These are phyloP conservation scores for Neoarius graeffei DNA, from an alignment of 2,113 vertebrate genomes.

Conservation along the genomic window DNA sequence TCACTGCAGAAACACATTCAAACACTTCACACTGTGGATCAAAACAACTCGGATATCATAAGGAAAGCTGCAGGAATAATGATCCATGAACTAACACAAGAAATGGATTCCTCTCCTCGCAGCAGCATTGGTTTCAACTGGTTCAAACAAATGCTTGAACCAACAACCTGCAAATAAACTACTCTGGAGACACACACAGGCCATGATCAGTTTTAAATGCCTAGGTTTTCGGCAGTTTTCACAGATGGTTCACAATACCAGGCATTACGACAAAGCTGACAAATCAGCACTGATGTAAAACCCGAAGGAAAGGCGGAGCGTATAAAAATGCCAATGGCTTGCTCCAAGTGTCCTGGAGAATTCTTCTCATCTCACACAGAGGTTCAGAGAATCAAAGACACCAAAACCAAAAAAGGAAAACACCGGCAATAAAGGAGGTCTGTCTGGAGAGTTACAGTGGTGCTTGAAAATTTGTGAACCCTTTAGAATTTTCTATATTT, in stretches of 20 bases:
- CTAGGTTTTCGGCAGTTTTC: not conserved
- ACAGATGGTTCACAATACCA: not conserved
- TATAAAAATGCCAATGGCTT: not conserved
- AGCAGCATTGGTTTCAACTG: not conserved
- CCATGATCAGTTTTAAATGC: not conserved
- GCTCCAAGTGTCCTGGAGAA: no score
- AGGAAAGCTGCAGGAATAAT: no score
- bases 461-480: no score
- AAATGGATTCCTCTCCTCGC: not conserved
- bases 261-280: not conserved
- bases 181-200: not conserved
- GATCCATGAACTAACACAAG: not conserved
- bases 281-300: not conserved
- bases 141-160: not conserved
- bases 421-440: no score
- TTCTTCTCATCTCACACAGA: no score
- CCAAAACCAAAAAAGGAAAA: no score
- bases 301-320: no score
- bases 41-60: not conserved
- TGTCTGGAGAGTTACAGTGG: no score
- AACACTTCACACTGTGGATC: conserved; percentile 14
- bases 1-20: conserved; percentile 77
- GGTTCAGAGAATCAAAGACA: no score
- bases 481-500: no score
- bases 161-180: not conserved